A percentile compares a stretch with the other conserved stretches of the same genome.
These are phyloP conservation scores for Eupithecia subfuscata DNA, from an alignment of 2,888 invertebrate species.

Conservation along the genomic window DNA sequence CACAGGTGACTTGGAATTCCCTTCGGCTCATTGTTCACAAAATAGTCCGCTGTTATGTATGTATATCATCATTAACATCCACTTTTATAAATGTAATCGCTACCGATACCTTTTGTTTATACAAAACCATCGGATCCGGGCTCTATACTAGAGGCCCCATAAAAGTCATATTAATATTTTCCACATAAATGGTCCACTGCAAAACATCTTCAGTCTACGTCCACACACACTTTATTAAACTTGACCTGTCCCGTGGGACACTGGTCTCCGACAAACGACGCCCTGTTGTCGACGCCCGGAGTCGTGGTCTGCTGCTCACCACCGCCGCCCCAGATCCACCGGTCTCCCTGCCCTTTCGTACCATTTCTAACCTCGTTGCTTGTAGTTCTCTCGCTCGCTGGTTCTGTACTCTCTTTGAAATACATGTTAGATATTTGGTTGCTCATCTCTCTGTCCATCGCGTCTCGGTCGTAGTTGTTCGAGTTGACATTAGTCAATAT, in stretches of 20 bases:
- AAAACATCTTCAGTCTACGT: conserved; percentile 32
- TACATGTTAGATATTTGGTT: conserved; percentile 26
- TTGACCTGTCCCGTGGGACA: conserved; percentile 49
- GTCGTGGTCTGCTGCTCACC: conserved; percentile 16
- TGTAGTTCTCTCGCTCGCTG: conserved; percentile 30
- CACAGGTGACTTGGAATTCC: not conserved
- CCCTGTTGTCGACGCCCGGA: conserved; percentile 48
- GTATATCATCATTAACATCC: not conserved
- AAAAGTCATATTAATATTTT: not conserved
- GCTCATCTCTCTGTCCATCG: conserved; percentile 20
- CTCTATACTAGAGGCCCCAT: not conserved
- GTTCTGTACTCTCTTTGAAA: conserved; percentile 21
- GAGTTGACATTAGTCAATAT: not conserved
- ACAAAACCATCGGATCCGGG: not conserved
- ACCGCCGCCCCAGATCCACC: conserved; percentile 43
- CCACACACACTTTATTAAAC: conserved; percentile 44
- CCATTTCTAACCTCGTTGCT: conserved; percentile 37
- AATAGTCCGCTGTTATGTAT: not conserved
- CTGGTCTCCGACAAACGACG: conserved; percentile 47
- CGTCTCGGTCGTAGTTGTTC: conserved; percentile 16
- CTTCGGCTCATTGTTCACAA: not conserved
- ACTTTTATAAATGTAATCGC: not conserved
- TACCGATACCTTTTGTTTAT: not conserved
- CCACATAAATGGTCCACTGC: not conserved
- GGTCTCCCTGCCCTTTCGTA: conserved; percentile 30